Evolutionary conservation across 2,113 vertebrate genomes (phyloP), one percentile per base, ranked within the genome.

Genomic region (Cnemophilus loriae): DNA sequence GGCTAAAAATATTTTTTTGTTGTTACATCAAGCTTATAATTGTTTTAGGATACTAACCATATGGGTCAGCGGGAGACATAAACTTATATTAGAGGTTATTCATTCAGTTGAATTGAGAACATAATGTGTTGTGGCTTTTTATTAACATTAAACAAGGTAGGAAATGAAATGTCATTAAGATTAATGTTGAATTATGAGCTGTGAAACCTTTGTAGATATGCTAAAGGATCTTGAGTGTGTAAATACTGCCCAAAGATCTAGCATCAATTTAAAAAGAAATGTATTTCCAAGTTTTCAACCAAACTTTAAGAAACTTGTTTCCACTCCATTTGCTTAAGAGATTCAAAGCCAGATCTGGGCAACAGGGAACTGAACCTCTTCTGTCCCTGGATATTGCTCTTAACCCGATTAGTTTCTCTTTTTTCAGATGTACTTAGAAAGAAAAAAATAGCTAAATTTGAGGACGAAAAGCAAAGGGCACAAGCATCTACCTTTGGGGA

Each of bases 41-140:
- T 96, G 76, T 63, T 84, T 97, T 95, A 87, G 56, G 21, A 91
- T 96, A 52, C 24, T 88, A 97, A 92, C 50, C 64, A 90, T 89
- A 90, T 87, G 64, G 44, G 80, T 96, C 80, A 97, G 37, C 65
- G 81, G 88, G 61, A 89, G 85, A 85, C 5, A 13, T 69, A 52
- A 89, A 87, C 32, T 10, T 59, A 69, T 47, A 88, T 89, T 90
- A 94, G 23, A 80, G 71, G 71, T 42, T 76, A 91, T 96, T 95
- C 41, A 87, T 81, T 75, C 68, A 56, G 33, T 56, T 92, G 61
- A 86, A 90, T 32, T 91, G 56, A 95, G 50, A 94, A 76, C 5
- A 26, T 68, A 71, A n/a, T 68, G 21, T 79, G 79, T 69, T 96
- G 60, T 89, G 79, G 30, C 35, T 93, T 97, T 75, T 68, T 89